Conservation (phyloP, 2,113 vertebrate species). For the Gopherus flavomarginatus region DNA sequence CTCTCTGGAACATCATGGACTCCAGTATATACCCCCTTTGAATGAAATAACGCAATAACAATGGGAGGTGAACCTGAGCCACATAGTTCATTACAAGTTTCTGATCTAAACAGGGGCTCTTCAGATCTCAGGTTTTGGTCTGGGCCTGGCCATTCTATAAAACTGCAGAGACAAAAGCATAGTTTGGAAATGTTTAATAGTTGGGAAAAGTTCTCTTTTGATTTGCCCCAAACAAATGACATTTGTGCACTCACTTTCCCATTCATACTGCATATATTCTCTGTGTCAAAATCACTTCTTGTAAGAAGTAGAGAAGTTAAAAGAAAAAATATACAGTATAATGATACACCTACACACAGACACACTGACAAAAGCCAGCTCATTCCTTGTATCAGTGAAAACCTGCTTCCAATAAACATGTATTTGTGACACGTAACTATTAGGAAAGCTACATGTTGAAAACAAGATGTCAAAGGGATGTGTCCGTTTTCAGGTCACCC, state of each 20-base stretch:
- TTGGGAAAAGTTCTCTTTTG: not conserved
- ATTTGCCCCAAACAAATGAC: not conserved
- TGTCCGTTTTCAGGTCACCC: not conserved
- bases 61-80: accelerated
- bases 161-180: not conserved
- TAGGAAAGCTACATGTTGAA: not conserved
- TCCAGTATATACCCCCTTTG: not conserved
- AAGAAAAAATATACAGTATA: not conserved
- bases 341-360: not conserved
- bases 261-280: not conserved
- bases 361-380: not conserved
- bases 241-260: not conserved
- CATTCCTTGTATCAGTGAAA: not conserved
- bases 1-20: not conserved
- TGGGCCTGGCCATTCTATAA: not conserved
- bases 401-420: not conserved
- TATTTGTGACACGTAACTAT: not conserved
- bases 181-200: not conserved
- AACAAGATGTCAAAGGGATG: not conserved
- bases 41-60: accelerated
- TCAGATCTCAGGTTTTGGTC: not conserved
- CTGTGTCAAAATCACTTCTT: conserved; percentile 2
- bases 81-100: accelerated
- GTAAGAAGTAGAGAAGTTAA: not conserved
- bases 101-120: not conserved